Evolutionary conservation across 2,888 invertebrate genomes (phyloP), one percentile per base, ranked within the genome.

Genomic region (Synanthedon myopaeformis): DNA sequence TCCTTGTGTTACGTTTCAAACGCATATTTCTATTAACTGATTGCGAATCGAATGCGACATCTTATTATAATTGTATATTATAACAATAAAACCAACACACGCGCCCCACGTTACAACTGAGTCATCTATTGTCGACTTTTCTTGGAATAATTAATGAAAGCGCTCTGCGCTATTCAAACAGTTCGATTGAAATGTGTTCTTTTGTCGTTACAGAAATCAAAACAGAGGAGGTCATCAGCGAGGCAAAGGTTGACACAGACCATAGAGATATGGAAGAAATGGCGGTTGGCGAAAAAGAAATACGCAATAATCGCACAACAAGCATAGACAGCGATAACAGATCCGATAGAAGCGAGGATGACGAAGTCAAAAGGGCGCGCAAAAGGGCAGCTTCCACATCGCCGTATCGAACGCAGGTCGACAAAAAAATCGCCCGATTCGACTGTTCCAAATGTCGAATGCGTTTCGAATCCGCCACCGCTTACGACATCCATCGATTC

Each of bases 381-480:
- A 86, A 86, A 59, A 69, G 87, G 41, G 75, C 82, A n/a, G 86
- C 86, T 0, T 79, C 86, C 0, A 71, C 77, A 0, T 81, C 84
- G 0, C 83, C 82, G 1, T 77, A 79, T 3, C 76, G 72, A 1
- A 74, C 78, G 41, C 80, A 80, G 0, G 62, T 81, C 59, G 83
- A 84, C 58, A 87, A 87, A 61, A 76, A 82, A 63, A 78, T 69
- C 45, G 75, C 82, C 1, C 69, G 81, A 17, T 79, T 92, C 53
- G 92, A 92, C 66, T 96, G 96, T 73, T 89, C 90, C 1, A 88
- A 90, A 53, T 96, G 96, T 74, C 90, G 92, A 55, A 89, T 92
- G 54, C 88, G 91, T 4, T 96, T 94, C 72, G 92, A 92, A 62
- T 94, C 92, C 49, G 90, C 92, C 59, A 91, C 92, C 56, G 90